Conservation (phyloP, 2,113 vertebrate genomes). For the Struthidea cinerea region DNA sequence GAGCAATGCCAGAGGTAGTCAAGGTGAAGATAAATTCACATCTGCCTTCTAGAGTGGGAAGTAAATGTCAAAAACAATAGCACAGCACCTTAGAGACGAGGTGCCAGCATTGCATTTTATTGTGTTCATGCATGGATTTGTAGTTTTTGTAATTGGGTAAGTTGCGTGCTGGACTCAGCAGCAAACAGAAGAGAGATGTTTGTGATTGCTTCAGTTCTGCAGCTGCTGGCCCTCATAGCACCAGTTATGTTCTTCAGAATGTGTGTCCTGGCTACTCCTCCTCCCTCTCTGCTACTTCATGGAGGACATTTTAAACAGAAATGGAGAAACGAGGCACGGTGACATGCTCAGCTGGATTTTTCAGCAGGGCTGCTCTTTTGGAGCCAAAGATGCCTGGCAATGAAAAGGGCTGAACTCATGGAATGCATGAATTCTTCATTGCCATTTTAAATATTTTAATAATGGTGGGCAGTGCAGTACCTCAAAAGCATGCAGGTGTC, state of each 20-base stretch:
- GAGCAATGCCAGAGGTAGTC: not conserved
- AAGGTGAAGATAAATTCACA: slow-evolving; percentile 22
- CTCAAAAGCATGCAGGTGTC: not conserved
- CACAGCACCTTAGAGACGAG: not conserved
- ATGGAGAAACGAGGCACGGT: not conserved
- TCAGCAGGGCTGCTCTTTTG: not conserved
- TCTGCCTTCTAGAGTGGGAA: not conserved
- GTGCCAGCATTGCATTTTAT: not conserved
- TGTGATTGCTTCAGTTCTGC: not conserved
- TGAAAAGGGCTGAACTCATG: not conserved
- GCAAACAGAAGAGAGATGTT: not conserved
- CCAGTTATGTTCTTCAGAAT: not conserved
- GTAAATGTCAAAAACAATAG: not conserved
- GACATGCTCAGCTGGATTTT: not conserved
- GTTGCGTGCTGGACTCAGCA: not conserved
- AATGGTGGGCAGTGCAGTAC: not conserved
- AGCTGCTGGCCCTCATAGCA: not conserved
- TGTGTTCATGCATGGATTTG: not conserved
- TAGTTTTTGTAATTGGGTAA: not conserved
- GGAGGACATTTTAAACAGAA: not conserved
- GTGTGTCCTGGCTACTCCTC: not conserved
- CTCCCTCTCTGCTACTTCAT: not conserved
- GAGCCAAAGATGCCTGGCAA: not conserved
- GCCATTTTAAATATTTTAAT: not conserved
- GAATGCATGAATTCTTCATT: not conserved